Percentiles rank a stretch among this genome's conserved stretches.
These are phyloP conservation scores for Palloptera scutellata DNA, from an alignment of 2,888 invertebrate species.

Conservation along the genomic window DNA sequence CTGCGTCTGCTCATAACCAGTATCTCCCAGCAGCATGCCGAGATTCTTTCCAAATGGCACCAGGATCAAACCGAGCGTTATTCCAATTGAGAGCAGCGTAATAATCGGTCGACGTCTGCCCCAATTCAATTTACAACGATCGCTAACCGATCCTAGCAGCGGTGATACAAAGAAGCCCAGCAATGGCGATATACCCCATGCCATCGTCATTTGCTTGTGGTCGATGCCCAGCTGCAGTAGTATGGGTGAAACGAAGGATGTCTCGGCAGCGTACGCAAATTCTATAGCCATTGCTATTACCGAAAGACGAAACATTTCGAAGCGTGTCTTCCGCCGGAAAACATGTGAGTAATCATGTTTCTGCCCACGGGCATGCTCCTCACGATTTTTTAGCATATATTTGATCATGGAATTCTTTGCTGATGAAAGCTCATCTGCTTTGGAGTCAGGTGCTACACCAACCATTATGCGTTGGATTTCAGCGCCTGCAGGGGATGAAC, in stretches of 20 bases:
- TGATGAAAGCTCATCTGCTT: slow-evolving; percentile 49
- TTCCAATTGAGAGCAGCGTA: slow-evolving; percentile 68
- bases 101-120: slow-evolving; percentile 72
- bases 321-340: slow-evolving; percentile 59
- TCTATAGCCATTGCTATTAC: slow-evolving; percentile 68
- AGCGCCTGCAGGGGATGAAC: neutral
- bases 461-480: slow-evolving; percentile 51
- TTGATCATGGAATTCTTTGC: slow-evolving; percentile 61
- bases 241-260: slow-evolving; percentile 73
- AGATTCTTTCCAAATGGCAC: slow-evolving; percentile 70
- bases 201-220: slow-evolving; percentile 69
- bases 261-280: slow-evolving; percentile 74
- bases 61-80: slow-evolving; percentile 68
- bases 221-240: slow-evolving; percentile 70
- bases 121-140: slow-evolving; percentile 67
- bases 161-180: slow-evolving; percentile 64
- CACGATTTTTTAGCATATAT: slow-evolving; percentile 60
- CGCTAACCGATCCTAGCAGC: slow-evolving; percentile 69
- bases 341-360: slow-evolving; percentile 63
- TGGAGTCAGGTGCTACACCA: slow-evolving; percentile 50
- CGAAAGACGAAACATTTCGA: slow-evolving; percentile 60
- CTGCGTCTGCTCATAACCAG: slow-evolving; percentile 43
- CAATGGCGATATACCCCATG: slow-evolving; percentile 64
- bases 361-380: slow-evolving; percentile 60
- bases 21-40: slow-evolving; percentile 66